phyloP scores from a whole-genome alignment of 2,888 invertebrate species.

The Thereva unica region DNA sequence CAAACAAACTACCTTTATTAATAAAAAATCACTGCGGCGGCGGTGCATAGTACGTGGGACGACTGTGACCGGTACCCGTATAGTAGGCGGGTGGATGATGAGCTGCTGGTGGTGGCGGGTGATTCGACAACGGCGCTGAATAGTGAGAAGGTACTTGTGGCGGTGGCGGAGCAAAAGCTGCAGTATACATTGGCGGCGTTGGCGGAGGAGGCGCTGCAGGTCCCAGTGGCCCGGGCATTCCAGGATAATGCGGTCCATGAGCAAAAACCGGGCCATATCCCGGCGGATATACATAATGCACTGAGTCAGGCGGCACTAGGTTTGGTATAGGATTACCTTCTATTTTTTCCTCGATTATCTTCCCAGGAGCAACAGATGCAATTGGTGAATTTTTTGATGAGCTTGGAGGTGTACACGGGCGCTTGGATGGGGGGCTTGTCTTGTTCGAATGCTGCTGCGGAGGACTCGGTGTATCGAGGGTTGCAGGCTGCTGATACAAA shows the following conservation, averaged over 20 bases:
- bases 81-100: slow-evolving; percentile 37
- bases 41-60: slow-evolving; percentile 42
- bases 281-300: slow-evolving; percentile 55
- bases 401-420: slow-evolving; percentile 44
- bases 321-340: slow-evolving; percentile 43
- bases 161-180: slow-evolving; percentile 60
- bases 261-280: slow-evolving; percentile 59
- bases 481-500: slow-evolving; percentile 79
- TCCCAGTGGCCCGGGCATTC: slow-evolving; percentile 39
- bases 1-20: too few species aligned
- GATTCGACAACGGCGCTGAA: slow-evolving; percentile 12
- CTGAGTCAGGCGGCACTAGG: slow-evolving; percentile 43
- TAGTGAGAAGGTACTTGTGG: slow-evolving; percentile 14
- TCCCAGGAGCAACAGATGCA: background rate
- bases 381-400: slow-evolving; percentile 21
- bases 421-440: slow-evolving; percentile 46
- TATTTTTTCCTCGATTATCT: slow-evolving; percentile 35
- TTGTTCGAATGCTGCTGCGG: slow-evolving; percentile 61
- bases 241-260: slow-evolving; percentile 47
- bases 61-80: slow-evolving; percentile 23
- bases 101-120: slow-evolving; percentile 31
- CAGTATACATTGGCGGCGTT: slow-evolving; percentile 52
- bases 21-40: slow-evolving; percentile 36
- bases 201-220: slow-evolving; percentile 48
- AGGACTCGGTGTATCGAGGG: slow-evolving; percentile 70